Evolutionary conservation across 2,797 vertebrate species (phyloP), one percentile per base, ranked within the genome.

Genomic region (Notoglanidium macrostoma): DNA sequence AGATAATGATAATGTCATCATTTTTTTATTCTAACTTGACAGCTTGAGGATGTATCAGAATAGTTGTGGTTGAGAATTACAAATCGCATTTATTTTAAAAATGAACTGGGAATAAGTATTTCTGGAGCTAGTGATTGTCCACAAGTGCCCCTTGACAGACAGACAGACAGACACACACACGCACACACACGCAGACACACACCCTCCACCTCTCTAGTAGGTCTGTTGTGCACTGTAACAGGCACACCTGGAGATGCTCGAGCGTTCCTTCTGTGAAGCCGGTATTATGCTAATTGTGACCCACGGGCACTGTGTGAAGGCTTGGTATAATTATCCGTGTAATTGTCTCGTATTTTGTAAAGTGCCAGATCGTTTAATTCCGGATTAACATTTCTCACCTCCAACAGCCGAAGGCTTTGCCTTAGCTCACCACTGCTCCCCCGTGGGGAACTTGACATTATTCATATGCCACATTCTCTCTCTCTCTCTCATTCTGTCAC

Each of bases 341-440:
- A 95, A 96, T 95, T 95, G 94, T 95, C 90, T 93, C 92, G 94
- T 95, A 94, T 95, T 95, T 95, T 96, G 94, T 94, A 95, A 96
- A 96, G 95, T 95, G 94, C 93, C 93, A 95, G 93, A 95, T 95
- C 94, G 89, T 95, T 95, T 96, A 95, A 94, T 94, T 95, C 94
- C 90, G 94, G 94, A 95, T 95, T 95, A 96, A 91, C 94, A 94
- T 92, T 92, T 95, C 94, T 95, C 92, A 95, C 94, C 93, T 95
- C 92, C 90, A 95, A 95, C 87, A 93, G 94, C 93, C 92, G 85
- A 90, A 92, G 88, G 92, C 92, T 91, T 89, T 80, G 85, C 90
- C 92, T 90, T 88, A 83, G 83, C 88, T 90, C 74, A 77, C 49
- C 67, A 21, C 76, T 76, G 51, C 12, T 85, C 59, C 73, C 89